phyloP scores from a whole-genome alignment of 2,888 invertebrate genomes.

The Caenorhabditis afra region DNA sequence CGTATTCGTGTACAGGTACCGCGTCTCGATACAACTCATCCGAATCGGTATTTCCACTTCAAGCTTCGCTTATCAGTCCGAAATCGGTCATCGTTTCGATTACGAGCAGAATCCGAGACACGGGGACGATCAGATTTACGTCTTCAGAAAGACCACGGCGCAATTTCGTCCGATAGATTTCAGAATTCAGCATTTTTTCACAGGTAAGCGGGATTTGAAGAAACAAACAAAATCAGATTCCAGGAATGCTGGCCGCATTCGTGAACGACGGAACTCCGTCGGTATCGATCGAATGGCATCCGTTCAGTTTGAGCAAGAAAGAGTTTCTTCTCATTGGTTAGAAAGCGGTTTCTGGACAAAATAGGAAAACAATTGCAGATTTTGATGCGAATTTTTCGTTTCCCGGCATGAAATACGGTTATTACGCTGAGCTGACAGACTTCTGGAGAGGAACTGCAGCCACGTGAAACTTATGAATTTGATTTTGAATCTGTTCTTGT shows the following conservation, averaged over 20 bases:
- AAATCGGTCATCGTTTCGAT: not conserved
- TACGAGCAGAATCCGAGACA: not conserved
- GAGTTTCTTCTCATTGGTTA: slow-evolving; percentile 3
- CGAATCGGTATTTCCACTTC: not conserved
- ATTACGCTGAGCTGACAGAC: not conserved
- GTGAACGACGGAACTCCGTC: not conserved
- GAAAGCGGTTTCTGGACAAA: not conserved
- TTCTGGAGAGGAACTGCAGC: not conserved
- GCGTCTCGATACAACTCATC: too few species aligned
- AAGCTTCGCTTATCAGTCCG: not conserved
- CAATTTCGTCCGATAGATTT: not conserved
- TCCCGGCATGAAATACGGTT: not conserved
- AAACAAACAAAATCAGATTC: not conserved
- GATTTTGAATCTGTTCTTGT: not conserved
- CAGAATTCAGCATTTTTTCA: not conserved
- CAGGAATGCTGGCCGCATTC: not conserved
- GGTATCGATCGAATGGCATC: not conserved
- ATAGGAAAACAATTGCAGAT: not conserved
- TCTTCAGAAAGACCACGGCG: not conserved
- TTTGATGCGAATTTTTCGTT: not conserved
- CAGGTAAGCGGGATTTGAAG: not conserved
- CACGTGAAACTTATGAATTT: not conserved
- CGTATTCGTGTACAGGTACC: slow-evolving; percentile 3
- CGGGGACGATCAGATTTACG: not conserved
- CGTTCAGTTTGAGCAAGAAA: not conserved